Evolutionary conservation across 2,888 invertebrate species (phyloP), one percentile per base, ranked within the genome.

Genomic region (Heliconius erato): DNA sequence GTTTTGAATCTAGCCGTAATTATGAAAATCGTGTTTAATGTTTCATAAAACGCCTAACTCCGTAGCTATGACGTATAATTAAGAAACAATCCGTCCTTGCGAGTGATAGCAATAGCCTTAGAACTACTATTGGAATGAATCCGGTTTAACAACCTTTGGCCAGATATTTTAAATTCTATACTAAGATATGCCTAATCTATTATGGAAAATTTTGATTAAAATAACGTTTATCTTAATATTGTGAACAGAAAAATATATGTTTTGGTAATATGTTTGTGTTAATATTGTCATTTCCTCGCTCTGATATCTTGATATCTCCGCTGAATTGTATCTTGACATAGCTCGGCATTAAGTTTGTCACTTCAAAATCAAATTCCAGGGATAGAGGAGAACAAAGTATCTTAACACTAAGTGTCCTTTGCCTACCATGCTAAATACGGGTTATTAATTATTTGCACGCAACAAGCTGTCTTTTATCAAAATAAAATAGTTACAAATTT

Each of bases 141-240:
- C 71, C n/a, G 71, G 71, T 71, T 71, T n/a, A n/a, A 71, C n/a
- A n/a, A 71, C 71, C 71, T 71, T 71, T 71, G 71, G n/a, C n/a
- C 71, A 71, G n/a, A 71, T 71, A 40, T 40, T 35, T 71, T 12
- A 12, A 71, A 35, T 71, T 71, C 40, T 40, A 14, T 40, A 71
- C 69, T 40, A 69, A 69, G 1, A n/a, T 69, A 71, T 12, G 71
- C 12, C n/a, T 40, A n/a, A 71, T 67, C 23, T 71, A 1, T 35
- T 69, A 32, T 69, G 69, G 69, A 69, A 69, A 35, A 69, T 32
- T 68, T 23, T 32, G 9, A 14, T 68, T 68, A 35, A 68, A 35
- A 67, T 28, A 26, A 67, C 7, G 67, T 28, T 67, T 67, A 6
- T 67, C 59, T 23, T n/a, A 59, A 59, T 7, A 54, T 19, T 7